phyloP scores from a whole-genome alignment of 2,797 vertebrate genomes.

The Yasuhikotakia modesta region DNA sequence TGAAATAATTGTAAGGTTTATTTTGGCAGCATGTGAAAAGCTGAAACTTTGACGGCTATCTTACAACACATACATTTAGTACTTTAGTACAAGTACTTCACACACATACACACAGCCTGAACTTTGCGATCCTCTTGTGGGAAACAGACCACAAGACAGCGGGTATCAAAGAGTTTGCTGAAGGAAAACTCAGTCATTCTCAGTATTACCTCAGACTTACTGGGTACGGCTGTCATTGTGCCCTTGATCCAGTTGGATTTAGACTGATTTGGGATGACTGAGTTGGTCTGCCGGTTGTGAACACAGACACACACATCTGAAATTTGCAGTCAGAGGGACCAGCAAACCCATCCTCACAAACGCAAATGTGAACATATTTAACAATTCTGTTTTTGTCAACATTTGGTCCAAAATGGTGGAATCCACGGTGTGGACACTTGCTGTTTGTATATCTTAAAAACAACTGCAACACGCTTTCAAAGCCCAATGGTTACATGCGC shows the following conservation, averaged over 20 bases:
- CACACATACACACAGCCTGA: neutral
- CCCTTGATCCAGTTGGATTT: slow-evolving; percentile 36
- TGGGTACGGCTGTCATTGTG: slow-evolving; percentile 14
- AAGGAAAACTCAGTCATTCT: slow-evolving; percentile 18
- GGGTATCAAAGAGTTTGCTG: slow-evolving; percentile 4
- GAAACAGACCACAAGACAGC: slow-evolving; percentile 5
- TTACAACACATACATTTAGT: neutral
- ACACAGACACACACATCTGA: neutral
- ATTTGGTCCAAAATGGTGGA: slow-evolving; percentile 11
- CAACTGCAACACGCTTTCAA: slow-evolving; percentile 6
- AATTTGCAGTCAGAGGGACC: slow-evolving; percentile 9
- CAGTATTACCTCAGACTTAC: slow-evolving; percentile 29
- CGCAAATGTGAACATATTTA: slow-evolving; percentile 7
- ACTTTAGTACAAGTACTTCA: slow-evolving; percentile 17
- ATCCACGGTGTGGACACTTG: neutral
- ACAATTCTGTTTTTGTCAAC: slow-evolving; percentile 7
- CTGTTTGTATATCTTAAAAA: slow-evolving; percentile 2
- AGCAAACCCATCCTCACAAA: neutral
- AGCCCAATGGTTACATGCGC: slow-evolving; percentile 13
- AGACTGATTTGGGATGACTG: slow-evolving; percentile 9
- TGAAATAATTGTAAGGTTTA: slow-evolving; percentile 2
- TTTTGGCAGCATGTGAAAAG: slow-evolving; percentile 23
- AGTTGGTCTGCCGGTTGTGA: slow-evolving; percentile 2
- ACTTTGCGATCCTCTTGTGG: slow-evolving; percentile 2
- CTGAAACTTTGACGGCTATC: slow-evolving; percentile 1